Evolutionary conservation across 2,797 vertebrate genomes (phyloP).

Genomic region (Platalea minor): DNA sequence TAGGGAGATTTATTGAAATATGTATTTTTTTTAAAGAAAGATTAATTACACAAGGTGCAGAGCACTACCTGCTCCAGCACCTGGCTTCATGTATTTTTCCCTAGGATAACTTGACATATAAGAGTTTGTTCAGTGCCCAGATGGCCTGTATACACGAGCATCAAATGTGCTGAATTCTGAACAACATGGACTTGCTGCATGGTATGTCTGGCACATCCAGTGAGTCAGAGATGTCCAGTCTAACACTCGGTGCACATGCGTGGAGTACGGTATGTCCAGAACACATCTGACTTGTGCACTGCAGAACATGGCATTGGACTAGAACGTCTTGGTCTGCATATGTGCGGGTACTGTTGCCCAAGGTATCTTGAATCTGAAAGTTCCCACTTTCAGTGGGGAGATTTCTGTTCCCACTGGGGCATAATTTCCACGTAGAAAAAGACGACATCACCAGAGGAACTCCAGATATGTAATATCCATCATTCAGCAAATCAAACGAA

Average conservation of each 20-base stretch:
- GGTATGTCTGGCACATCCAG: background rate
- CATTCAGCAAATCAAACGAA: background rate
- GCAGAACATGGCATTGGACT: background rate
- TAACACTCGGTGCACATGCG: fast-evolving
- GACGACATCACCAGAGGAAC: background rate
- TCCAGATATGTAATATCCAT: background rate
- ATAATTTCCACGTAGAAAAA: background rate
- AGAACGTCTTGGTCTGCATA: background rate
- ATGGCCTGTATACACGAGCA: background rate
- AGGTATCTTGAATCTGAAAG: background rate
- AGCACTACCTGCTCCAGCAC: background rate
- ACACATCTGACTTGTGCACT: background rate
- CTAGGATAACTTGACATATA: background rate
- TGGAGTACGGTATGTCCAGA: background rate
- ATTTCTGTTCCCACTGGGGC: background rate
- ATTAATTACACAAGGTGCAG: background rate
- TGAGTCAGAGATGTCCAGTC: background rate
- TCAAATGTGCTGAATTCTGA: background rate
- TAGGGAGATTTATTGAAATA: background rate
- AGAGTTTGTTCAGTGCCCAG: background rate
- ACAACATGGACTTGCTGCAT: background rate
- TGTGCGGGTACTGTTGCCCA: background rate
- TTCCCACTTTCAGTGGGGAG: background rate
- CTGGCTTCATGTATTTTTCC: background rate
- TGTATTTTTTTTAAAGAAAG: background rate